phyloP scores from a whole-genome alignment of 2,888 invertebrate species.

The Dinocampus coccinellae region DNA sequence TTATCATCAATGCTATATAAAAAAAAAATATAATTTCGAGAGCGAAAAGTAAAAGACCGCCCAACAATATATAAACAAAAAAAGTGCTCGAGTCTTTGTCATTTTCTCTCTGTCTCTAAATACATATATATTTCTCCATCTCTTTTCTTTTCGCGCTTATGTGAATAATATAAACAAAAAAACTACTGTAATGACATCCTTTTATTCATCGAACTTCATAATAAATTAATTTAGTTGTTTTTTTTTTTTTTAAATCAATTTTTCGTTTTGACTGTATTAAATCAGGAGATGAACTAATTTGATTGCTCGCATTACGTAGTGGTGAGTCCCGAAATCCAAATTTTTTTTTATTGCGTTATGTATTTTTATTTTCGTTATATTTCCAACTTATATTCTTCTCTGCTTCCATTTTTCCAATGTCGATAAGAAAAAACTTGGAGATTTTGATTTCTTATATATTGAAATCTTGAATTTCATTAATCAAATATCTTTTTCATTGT shows the following conservation, averaged over 20 bases:
- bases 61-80: too few relatives aligned
- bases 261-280: not conserved
- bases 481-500: not conserved
- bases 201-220: not conserved
- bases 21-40: not conserved
- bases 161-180: conserved; percentile 22
- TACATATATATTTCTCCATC: too few relatives aligned
- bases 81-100: not conserved
- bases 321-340: not conserved
- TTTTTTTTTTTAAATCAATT: not conserved
- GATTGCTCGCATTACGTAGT: not conserved
- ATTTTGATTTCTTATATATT: not conserved
- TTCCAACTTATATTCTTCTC: not conserved
- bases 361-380: not conserved
- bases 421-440: not conserved
- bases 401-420: not conserved
- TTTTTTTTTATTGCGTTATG: not conserved
- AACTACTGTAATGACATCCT: not conserved
- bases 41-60: too few relatives aligned
- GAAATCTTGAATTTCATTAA: not conserved
- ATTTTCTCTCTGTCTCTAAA: too few relatives aligned
- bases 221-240: not conserved
- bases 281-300: not conserved
- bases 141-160: not conserved
- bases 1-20: not conserved